These are phyloP conservation scores for Bolborhynchus lineola DNA, from an alignment of 2,113 vertebrate genomes.

Conservation along the genomic window DNA sequence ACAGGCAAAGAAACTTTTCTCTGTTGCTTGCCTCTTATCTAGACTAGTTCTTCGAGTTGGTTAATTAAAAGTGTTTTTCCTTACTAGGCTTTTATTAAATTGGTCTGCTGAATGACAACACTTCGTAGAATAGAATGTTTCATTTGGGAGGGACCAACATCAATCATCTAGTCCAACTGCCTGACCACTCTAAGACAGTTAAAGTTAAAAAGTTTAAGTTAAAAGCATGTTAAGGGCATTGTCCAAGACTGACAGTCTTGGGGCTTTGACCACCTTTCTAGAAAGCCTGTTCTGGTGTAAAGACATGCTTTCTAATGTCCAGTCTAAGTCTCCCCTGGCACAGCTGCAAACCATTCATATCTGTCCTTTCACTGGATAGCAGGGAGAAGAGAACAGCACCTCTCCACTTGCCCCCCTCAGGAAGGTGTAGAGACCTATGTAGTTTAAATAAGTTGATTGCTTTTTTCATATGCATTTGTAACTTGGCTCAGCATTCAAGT, in stretches of 20 bases:
- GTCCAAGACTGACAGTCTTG: not conserved
- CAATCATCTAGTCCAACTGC: not conserved
- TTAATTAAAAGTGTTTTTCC: not conserved
- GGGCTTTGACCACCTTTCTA: rapidly evolving
- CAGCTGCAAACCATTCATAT: not conserved
- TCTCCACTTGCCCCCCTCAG: not conserved
- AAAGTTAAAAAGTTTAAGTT: not conserved
- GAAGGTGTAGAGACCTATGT: not conserved
- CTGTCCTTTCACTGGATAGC: rapidly evolving
- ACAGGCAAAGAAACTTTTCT: not conserved
- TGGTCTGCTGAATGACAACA: not conserved
- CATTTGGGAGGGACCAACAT: not conserved
- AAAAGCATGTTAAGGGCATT: not conserved
- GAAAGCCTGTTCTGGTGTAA: not conserved
- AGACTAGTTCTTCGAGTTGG: not conserved
- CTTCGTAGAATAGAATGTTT: not conserved
- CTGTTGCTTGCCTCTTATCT: not conserved
- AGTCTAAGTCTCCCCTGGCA: not conserved
- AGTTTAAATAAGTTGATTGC: not conserved
- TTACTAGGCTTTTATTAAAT: not conserved
- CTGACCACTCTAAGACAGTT: not conserved
- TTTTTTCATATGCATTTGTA: not conserved
- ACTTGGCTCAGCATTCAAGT: not conserved
- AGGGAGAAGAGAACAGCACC: not conserved
- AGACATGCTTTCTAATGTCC: not conserved